Base-by-base conservation (phyloP, 2,113 vertebrate species). In the Piliocolobus tephrosceles region DNA sequence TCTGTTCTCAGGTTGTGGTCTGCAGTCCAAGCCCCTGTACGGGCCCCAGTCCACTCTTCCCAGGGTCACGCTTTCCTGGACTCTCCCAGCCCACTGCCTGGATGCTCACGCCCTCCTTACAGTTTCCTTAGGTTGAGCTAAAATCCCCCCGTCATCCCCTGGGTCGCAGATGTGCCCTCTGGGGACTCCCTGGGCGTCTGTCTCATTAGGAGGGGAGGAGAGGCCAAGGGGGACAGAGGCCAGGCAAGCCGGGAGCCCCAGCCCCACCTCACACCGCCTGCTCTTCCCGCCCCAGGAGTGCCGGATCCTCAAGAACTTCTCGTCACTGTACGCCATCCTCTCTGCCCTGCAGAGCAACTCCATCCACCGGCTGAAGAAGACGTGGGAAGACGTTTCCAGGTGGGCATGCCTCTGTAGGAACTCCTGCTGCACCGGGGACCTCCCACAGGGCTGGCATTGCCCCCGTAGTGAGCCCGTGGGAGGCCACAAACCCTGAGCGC, bases 231-330 rank as follows among this genome's bases (percentile, higher is more conserved):
- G 6, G 32, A 2, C 50, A 0, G 16, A 2, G 27, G 8, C 20
- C 2, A 72, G 43, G 20, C 27, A 2, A 23, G 84, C 16, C 0
- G 1, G 64, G 17, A 13, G 18, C 78, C 3, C 23, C 38, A 11
- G 16, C 18, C 6, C 38, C 57, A 3, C 10, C 16, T 88, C 66
- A 88, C 0, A 0, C 17, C 6, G 0, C 9, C 13, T 5, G 17
- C 1, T 79, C n/a, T 43, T 47, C 14, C 88, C n/a, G 8, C 83
- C 20, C 68, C 98, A 99, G 99, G 99, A 99, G 94, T 99, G 99
- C 96, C 99, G 99, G 6, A 99, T 99, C 92, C 97, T 99, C 96
- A 99, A 99, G 99, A 99, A 99, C 96, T 99, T 99, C 99, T 99
- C 99, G 0, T 99, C 99, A 0, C 98, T 99, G 81, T 98, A 99